These are phyloP conservation scores for Sialia sialis DNA, from an alignment of 2,113 vertebrate species.

Conservation along the genomic window DNA sequence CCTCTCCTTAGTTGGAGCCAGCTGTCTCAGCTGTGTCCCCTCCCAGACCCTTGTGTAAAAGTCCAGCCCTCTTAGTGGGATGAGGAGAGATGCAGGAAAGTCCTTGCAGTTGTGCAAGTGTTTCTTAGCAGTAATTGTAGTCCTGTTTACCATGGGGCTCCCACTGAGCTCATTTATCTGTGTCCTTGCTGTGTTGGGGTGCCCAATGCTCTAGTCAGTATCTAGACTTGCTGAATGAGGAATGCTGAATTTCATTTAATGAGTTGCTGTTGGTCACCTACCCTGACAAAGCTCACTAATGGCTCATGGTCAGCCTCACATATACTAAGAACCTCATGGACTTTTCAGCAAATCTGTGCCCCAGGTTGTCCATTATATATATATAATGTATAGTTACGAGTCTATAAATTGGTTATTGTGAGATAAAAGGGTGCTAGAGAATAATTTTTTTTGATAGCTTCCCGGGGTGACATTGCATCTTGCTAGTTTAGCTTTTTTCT, in stretches of 20 bases:
- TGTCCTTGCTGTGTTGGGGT: not conserved
- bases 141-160: too few relatives aligned
- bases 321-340: not conserved
- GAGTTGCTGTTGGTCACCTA: fast-evolving
- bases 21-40: not conserved
- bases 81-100: not conserved
- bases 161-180: fast-evolving
- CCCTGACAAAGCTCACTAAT: not conserved
- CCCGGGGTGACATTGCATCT: not conserved
- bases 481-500: not conserved
- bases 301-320: not conserved
- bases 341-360: not conserved
- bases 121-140: not conserved
- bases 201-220: too few relatives aligned
- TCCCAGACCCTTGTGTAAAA: not conserved
- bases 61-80: fast-evolving
- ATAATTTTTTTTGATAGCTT: not conserved
- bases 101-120: not conserved
- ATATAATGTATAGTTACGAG: not conserved
- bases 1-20: not conserved
- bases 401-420: not conserved
- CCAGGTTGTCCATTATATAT: not conserved
- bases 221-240: not conserved
- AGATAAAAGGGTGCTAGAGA: not conserved
- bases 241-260: not conserved